Base-by-base conservation (phyloP, 2,797 vertebrate species). In the Schizothorax lantsangensis region DNA sequence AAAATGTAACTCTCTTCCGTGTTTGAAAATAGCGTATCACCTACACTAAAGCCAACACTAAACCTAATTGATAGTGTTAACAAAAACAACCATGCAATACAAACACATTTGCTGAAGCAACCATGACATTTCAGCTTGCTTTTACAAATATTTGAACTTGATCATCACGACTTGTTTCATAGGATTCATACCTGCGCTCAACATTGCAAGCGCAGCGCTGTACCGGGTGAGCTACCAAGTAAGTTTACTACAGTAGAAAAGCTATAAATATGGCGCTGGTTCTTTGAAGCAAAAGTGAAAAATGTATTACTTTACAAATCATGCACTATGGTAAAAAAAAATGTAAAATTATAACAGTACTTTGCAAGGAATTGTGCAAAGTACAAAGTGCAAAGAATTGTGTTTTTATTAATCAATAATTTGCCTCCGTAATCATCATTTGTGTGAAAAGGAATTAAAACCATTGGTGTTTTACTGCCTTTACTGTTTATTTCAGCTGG, bases 321-420 rank as follows among this genome's bases (percentile, higher is more conserved):
- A 43, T 72, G 21, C 10, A n/a, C 21, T 43, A 14, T n/a, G 5
- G 21, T 43, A 30, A 30, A 30, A 30, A 30, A 71, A 71, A 12
- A 0, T 3, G 1, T 14, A 11, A 45, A 6, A 5, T n/a, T 12
- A 12, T 14, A n/a, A n/a, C 71, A 26, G 23, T 26, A 17, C 8
- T 73, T n/a, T 45, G 40, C 23, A 26, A 73, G 23, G 8, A 36
- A 36, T 19, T 9, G 15, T 66, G 64, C 2, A 17, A 66, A n/a
- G n/a, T n/a, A n/a, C n/a, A n/a, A n/a, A n/a, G n/a, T n/a, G n/a
- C n/a, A n/a, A n/a, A n/a, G n/a, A 66, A 33, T 33, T 33, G 33
- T 0, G 2, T 17, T 2, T 66, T 66, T 7, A 64, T 14, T 14
- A 14, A 52, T 19, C 17, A 52, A 52, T 52, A 52, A 6, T 19